A percentile compares a stretch with the other conserved stretches of the same genome.
These are phyloP conservation scores for Toxotes jaculatrix DNA, from an alignment of 2,113 vertebrate species.

Conservation along the genomic window DNA sequence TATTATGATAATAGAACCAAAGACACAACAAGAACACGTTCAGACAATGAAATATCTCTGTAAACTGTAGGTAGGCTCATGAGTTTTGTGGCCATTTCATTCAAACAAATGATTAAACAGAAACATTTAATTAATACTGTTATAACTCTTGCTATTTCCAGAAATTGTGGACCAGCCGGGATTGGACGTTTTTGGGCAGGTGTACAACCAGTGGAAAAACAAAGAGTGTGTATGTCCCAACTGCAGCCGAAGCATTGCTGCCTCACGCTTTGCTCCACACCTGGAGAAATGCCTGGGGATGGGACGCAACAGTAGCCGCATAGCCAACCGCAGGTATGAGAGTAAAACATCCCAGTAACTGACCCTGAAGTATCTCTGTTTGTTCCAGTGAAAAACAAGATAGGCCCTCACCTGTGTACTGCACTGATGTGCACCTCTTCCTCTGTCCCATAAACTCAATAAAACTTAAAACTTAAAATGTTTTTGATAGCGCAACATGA, in stretches of 20 bases:
- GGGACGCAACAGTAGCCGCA: slow-evolving; percentile 99
- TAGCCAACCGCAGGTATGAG: slow-evolving; percentile 93
- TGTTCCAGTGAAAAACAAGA: background rate
- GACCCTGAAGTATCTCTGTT: background rate
- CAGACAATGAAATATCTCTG: background rate
- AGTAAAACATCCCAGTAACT: background rate
- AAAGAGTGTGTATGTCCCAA: slow-evolving; percentile 99
- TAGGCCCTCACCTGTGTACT: background rate
- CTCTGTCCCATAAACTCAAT: background rate
- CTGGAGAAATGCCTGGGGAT: slow-evolving; percentile 99
- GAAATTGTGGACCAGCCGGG: slow-evolving; percentile 99
- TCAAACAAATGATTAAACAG: background rate
- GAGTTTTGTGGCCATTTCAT: background rate
- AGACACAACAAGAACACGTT: background rate
- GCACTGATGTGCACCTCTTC: background rate
- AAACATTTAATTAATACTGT: background rate
- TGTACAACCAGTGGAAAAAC: slow-evolving; percentile 99
- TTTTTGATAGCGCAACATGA: too few species aligned
- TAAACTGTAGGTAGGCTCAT: background rate
- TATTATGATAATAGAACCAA: background rate
- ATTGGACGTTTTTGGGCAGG: slow-evolving; percentile 98
- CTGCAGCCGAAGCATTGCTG: slow-evolving; percentile 97
- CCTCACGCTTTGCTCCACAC: slow-evolving; percentile 96
- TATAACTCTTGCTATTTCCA: slow-evolving; percentile 55
- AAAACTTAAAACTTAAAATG: background rate